A percentile compares a stretch with the other conserved stretches of the same genome.
Conservation (phyloP, 2,113 vertebrate species). For the Channa argus region DNA sequence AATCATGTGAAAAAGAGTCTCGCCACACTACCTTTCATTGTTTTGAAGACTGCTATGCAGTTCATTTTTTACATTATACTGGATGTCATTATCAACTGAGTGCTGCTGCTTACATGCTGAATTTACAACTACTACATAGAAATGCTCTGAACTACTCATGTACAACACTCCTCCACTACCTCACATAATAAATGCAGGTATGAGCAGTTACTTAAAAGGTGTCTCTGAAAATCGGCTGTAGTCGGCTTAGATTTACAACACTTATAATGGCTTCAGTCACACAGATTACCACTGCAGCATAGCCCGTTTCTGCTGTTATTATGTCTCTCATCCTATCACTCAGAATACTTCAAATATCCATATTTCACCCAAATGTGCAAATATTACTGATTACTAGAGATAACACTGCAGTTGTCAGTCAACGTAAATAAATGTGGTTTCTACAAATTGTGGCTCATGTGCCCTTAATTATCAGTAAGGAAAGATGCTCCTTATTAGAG, state of each 20-base stretch:
- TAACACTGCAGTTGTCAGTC: too few species aligned
- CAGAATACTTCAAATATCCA: background rate
- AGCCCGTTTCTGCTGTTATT: background rate
- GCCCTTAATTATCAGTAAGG: too few species aligned
- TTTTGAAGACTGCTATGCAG: background rate
- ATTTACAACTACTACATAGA: background rate
- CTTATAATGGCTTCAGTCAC: background rate
- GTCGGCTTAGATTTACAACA: background rate
- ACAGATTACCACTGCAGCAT: background rate
- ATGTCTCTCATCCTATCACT: too few species aligned
- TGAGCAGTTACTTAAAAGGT: background rate
- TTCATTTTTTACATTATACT: background rate
- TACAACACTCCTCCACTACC: background rate
- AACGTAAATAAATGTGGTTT: too few species aligned
- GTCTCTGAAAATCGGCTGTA: background rate
- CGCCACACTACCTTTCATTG: background rate
- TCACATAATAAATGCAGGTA: background rate
- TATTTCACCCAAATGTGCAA: too few species aligned
- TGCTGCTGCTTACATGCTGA: background rate
- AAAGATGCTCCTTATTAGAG: too few species aligned
- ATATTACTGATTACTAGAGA: background rate
- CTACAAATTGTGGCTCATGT: too few species aligned
- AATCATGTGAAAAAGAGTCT: constrained; percentile 4
- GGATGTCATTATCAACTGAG: background rate
- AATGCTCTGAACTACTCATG: background rate